Base-by-base conservation (phyloP, 30 jellyfish, hydroid and myxozoan species). In the Turritopsis rubra region DNA sequence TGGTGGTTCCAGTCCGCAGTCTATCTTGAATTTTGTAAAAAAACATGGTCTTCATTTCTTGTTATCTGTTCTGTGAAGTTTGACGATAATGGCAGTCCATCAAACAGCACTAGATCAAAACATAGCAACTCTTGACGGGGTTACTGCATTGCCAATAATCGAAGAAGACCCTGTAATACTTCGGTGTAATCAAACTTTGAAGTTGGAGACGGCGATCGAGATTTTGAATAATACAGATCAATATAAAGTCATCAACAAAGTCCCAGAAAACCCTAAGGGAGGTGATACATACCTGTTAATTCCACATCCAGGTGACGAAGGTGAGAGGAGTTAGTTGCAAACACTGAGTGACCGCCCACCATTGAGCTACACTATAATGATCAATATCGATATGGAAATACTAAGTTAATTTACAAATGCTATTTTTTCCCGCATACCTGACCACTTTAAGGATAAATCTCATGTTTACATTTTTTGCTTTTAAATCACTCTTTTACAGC, bases 211-310 rank as follows among this genome's bases (percentile, higher is more conserved):
- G 18, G 97, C 97, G 28, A 91, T 91, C 21, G 84, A 87, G 70
- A 91, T 91, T 18, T 85, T 91, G 70, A 90, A 86, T 73, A 91
- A 91, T 54, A 87, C 84, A 25, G 97, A 86, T 21, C 85, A 86
- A 28, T 68, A 91, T 86, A 91, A 88, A 80, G 73, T 89, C 20
- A 89, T 91, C 66, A 78, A 87, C 52, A 75, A 76, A 74, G 96
- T 92, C 8, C 96, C 97, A 19, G 92, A 86, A 52, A 91, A 91
- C 72, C 97, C 97, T 19, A 86, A 91, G 71, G 97, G 97, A 19
- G 96, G 97, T 65, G 97, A 91, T 54, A 89, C 90, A 7, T 91
- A 82, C 52, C 72, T 91, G 53, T 86, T 86, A 25, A 81, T 91
- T 72, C 96, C 97, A 7, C 89, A 75, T 41, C 68, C 54, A 30